Evolutionary conservation across 2,797 vertebrate genomes (phyloP), one percentile per base, ranked within the genome.

Genomic region (Tinamus major): DNA sequence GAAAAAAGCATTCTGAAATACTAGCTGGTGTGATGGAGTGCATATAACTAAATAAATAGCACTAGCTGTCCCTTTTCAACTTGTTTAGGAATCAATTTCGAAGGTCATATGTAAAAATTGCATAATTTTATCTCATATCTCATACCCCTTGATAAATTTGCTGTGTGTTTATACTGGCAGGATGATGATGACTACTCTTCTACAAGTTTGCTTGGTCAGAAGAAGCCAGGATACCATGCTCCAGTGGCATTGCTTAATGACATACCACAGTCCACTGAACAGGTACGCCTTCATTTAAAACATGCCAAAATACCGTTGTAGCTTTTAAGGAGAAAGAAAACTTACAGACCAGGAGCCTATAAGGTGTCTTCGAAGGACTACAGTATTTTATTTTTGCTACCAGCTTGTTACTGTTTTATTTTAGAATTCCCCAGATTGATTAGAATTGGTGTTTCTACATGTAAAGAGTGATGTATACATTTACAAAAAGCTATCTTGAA

Each of bases 141-240:
- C 21, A 75, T n/a, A 31, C 42, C 13, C 2, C 11, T 2, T 91
- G 56, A 72, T 58, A 39, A n/a, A 62, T 53, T 48, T 68, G 5
- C 10, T 2, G 0, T 64, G 37, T 91, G 23, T 63, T 84, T 84
- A 46, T 86, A 23, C 64, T 91, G 59, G 24, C 92, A 99, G 99
- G 99, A 99, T 90, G 99, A 99, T 87, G 99, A 99, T 35, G 99
- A 99, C 90, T 98, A 97, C 87, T 98, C 98, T 15, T 98, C 99
- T 48, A 99, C 99, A 61, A 99, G 99, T 97, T 97, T 99, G 91
- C 97, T 99, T 97, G 99, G 98, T 71, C 99, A 98, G 95, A 99
- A 99, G 98, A 99, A 99, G 96, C 99, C 99, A 13, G 99, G 99
- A 16, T 99, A 99, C 96, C 99, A 99, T 72, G 99, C 99, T 51